Evolutionary conservation across 2,888 invertebrate species (phyloP).

Genomic region (Bhutanitis thaidina): DNA sequence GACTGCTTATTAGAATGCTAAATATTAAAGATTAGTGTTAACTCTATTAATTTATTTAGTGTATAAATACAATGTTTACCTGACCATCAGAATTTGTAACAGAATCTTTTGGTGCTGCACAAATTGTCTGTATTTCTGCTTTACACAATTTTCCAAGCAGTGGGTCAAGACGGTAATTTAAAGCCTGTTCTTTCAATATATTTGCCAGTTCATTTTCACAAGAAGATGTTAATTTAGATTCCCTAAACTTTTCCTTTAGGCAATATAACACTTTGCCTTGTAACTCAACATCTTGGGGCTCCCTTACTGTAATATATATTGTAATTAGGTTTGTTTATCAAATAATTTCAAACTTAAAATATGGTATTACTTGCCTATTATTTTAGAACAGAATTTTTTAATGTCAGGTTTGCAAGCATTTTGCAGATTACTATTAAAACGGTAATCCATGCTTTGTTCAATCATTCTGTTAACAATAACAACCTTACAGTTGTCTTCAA

Average conservation of each 20-base stretch:
- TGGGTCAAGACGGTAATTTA: constrained; percentile 95
- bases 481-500: constrained; percentile 90
- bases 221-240: constrained; percentile 84
- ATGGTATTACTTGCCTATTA: constrained; percentile 54
- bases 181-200: constrained; percentile 91
- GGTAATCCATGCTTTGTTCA: constrained; percentile 93
- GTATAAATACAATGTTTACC: constrained; percentile 37
- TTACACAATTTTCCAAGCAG: constrained; percentile 90
- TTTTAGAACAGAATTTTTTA: constrained; percentile 77
- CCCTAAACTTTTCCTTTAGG: constrained; percentile 88
- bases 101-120: constrained; percentile 68
- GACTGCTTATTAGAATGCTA: too few species aligned
- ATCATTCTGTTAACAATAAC: constrained; percentile 93
- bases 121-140: constrained; percentile 84
- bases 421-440: constrained; percentile 92
- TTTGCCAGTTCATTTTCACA: constrained; percentile 92
- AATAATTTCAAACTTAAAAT: constrained; percentile 22
- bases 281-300: constrained; percentile 84
- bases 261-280: constrained; percentile 92
- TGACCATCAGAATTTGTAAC: constrained; percentile 70
- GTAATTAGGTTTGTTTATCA: background rate
- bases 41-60: too few species aligned
- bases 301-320: constrained; percentile 48
- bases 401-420: constrained; percentile 91
- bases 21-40: too few species aligned